These are phyloP conservation scores for Drosophila cyrtoloma DNA, from an alignment of 2,888 invertebrate species.

Conservation along the genomic window DNA sequence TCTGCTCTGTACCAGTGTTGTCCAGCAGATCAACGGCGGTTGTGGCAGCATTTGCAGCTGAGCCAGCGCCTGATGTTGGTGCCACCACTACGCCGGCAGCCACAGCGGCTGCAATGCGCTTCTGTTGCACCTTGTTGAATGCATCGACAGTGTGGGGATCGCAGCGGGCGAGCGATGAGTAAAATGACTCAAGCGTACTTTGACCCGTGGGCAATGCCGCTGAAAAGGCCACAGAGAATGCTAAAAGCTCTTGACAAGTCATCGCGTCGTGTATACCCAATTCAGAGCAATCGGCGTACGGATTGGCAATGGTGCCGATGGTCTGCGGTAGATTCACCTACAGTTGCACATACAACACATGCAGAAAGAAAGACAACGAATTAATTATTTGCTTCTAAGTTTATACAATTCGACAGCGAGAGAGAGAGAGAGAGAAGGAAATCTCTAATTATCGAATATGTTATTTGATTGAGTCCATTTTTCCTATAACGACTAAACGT, in stretches of 20 bases:
- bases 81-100: constrained; percentile 64
- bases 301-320: constrained; percentile 85
- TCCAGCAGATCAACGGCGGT: background rate
- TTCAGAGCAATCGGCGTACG: constrained; percentile 86
- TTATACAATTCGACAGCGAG: background rate
- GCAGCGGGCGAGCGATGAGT: constrained; percentile 92
- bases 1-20: background rate
- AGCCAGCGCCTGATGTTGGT: background rate
- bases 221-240: constrained; percentile 95
- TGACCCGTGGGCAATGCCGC: constrained; percentile 96
- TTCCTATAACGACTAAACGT: background rate
- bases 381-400: background rate
- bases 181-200: constrained; percentile 92
- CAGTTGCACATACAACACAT: background rate
- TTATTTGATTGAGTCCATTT: background rate
- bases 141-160: constrained; percentile 85
- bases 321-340: constrained; percentile 86
- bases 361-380: background rate
- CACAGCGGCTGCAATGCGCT: constrained; percentile 78
- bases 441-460: background rate
- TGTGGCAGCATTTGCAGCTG: constrained; percentile 35
- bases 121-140: constrained; percentile 77
- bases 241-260: constrained; percentile 94
- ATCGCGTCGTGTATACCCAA: constrained; percentile 86
- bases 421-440: background rate